These are phyloP conservation scores for Paramormyrops hopkinsi DNA, from an alignment of 2,797 vertebrate genomes.

Conservation along the genomic window DNA sequence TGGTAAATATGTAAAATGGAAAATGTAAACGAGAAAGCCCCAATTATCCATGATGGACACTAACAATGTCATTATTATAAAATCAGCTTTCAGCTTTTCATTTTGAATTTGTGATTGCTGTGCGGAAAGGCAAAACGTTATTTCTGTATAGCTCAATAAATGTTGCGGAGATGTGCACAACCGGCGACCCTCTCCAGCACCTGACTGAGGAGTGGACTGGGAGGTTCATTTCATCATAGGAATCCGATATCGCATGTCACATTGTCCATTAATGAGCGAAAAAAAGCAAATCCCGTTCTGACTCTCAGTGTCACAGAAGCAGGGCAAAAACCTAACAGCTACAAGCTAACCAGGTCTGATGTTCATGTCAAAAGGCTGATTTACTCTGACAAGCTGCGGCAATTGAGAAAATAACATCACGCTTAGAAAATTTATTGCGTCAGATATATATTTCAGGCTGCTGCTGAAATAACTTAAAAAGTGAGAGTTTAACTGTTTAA, in stretches of 20 bases:
- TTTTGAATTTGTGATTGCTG: not conserved
- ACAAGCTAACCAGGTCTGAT: not conserved
- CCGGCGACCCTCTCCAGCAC: not conserved
- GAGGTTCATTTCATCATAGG: not conserved
- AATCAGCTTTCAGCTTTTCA: not conserved
- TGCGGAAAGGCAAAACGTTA: not conserved
- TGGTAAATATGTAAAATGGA: not conserved
- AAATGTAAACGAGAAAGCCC: not conserved
- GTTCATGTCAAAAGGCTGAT: not conserved
- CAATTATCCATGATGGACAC: not conserved
- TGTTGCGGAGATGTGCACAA: not conserved
- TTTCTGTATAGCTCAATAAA: not conserved
- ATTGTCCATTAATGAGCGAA: not conserved
- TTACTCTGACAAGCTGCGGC: not conserved
- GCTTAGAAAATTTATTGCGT: not conserved
- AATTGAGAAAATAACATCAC: not conserved
- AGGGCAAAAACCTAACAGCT: not conserved
- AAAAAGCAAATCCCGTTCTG: not conserved
- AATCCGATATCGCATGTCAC: not conserved
- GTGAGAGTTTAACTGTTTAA: not conserved
- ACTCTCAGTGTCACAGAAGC: not conserved
- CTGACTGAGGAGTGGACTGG: not conserved
- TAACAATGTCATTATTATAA: conserved; percentile 4
- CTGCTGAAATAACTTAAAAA: not conserved
- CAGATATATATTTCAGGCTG: not conserved